Conservation (phyloP, 2,888 invertebrate species). For the Fragum fragum region DNA sequence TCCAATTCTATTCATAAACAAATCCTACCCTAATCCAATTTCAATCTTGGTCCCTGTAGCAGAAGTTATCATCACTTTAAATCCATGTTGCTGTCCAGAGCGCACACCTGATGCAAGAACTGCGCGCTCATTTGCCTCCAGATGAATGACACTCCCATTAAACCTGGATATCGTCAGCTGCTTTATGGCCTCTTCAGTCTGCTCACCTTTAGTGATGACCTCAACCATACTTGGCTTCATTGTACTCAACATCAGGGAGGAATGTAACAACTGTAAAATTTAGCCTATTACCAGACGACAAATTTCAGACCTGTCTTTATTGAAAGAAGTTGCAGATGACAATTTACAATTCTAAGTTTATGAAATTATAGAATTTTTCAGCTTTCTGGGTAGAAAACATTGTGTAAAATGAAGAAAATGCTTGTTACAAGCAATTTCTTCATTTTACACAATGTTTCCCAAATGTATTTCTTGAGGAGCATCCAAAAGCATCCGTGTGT, state of each 20-base stretch:
- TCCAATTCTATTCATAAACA: background rate
- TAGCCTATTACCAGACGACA: no score
- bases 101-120: background rate
- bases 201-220: background rate
- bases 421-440: no score
- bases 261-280: conserved; percentile 31
- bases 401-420: no score
- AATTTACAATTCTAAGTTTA: no score
- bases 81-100: conserved; percentile 10
- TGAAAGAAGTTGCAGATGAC: no score
- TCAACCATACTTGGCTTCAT: background rate
- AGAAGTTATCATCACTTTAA: background rate
- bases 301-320: no score
- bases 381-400: no score
- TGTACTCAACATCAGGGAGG: background rate
- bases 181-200: background rate
- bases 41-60: conserved; percentile 28
- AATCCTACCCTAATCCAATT: conserved; percentile 42
- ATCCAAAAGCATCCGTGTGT: no score
- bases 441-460: no score
- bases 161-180: background rate
- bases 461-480: no score
- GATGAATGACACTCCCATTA: conserved; percentile 20
- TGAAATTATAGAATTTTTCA: no score
- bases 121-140: conserved; percentile 9